Conservation (phyloP, 2,888 invertebrate species). For the Griposia aprilina region DNA sequence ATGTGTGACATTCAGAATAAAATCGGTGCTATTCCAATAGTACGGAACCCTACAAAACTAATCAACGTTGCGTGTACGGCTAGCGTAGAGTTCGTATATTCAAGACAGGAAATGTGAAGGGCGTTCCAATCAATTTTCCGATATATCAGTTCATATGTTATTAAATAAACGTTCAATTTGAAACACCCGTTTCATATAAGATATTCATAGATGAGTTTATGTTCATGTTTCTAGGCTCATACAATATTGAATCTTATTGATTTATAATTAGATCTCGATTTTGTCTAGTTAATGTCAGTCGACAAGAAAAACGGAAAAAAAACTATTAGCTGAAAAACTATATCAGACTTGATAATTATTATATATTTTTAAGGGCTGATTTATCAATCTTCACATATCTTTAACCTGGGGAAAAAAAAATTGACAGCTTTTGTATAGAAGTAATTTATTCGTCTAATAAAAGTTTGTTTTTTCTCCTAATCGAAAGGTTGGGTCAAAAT, state of each 20-base stretch:
- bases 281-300: not conserved
- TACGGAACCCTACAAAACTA: slow-evolving; percentile 1
- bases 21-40: not conserved
- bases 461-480: not conserved
- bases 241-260: slow-evolving; percentile 13
- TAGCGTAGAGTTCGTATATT: slow-evolving; percentile 7
- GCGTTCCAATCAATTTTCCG: slow-evolving; percentile 52
- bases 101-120: slow-evolving; percentile 35
- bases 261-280: not conserved
- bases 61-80: not conserved
- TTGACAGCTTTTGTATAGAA: not conserved
- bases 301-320: too few relatives aligned
- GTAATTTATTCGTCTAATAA: not conserved
- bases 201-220: slow-evolving; percentile 25
- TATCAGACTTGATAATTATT: not conserved
- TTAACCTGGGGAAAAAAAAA: not conserved
- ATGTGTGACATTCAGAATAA: not conserved
- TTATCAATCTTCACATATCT: not conserved
- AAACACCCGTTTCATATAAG: slow-evolving; percentile 19
- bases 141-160: slow-evolving; percentile 48
- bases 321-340: not conserved
- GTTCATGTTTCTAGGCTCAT: slow-evolving; percentile 14
- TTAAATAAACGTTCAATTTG: slow-evolving; percentile 36
- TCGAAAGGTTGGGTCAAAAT: not conserved
- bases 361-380: too few relatives aligned